These are phyloP conservation scores for Teleopsis dalmanni DNA, from an alignment of 1,140 invertebrate genomes.

Conservation along the genomic window DNA sequence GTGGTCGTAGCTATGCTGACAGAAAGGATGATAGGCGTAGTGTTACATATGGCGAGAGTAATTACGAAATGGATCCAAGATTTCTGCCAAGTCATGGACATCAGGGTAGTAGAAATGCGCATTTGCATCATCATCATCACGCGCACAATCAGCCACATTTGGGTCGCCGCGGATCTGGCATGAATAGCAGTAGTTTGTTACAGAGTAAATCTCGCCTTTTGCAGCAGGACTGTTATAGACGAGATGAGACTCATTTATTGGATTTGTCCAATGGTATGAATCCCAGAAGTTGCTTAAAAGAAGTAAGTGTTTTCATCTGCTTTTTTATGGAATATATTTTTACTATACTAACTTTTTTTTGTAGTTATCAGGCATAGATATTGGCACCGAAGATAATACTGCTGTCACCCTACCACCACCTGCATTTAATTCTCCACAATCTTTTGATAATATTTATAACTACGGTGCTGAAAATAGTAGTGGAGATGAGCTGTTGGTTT, in stretches of 20 bases:
- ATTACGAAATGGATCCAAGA: no score
- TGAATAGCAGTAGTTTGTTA: constrained; percentile 54
- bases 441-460: constrained; percentile 25
- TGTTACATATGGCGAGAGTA: constrained; percentile 4
- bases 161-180: constrained; percentile 16
- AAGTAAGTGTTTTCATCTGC: no score
- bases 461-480: constrained; percentile 17
- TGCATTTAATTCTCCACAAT: constrained; percentile 30
- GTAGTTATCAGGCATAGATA: background rate
- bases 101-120: constrained; percentile 28
- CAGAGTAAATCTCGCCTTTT: constrained; percentile 71
- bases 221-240: no score
- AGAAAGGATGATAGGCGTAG: background rate
- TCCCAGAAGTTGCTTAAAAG: no score
- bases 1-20: constrained; percentile 6
- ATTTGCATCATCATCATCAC: constrained; percentile 39
- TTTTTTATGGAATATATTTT: background rate
- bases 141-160: constrained; percentile 31
- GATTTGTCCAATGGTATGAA: no score
- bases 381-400: constrained; percentile 18
- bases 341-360: background rate
- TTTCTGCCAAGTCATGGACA: constrained; percentile 37
- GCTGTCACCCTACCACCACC: constrained; percentile 38
- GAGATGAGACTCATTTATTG: no score
- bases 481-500: constrained; percentile 36